phyloP scores from a whole-genome alignment of 1,140 invertebrate genomes.

The Achatina immaculata region DNA sequence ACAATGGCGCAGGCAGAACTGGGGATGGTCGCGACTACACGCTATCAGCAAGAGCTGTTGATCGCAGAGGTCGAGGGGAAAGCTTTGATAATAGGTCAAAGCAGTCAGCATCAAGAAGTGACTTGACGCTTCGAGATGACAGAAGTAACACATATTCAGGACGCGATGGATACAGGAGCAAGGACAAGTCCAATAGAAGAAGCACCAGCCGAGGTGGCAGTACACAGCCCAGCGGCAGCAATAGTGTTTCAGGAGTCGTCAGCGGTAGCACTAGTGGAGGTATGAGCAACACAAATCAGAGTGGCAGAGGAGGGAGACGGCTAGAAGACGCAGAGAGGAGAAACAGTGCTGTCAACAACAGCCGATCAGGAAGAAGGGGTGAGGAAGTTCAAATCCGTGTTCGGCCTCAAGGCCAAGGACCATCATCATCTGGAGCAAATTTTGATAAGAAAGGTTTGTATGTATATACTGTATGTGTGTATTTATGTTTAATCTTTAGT shows the following conservation, averaged over 20 bases:
- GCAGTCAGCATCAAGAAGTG: conserved; percentile 10
- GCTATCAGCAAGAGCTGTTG: conserved; percentile 8
- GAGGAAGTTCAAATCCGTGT: background rate
- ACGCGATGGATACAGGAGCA: conserved; percentile 19
- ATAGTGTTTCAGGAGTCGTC: background rate
- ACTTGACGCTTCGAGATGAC: background rate
- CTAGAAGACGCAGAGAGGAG: background rate
- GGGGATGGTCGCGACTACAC: conserved; percentile 21
- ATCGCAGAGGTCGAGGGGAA: conserved; percentile 25
- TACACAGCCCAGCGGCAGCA: background rate
- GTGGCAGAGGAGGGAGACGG: background rate
- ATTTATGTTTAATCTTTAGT: no score
- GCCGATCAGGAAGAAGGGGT: conserved; percentile 8
- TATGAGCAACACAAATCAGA: background rate
- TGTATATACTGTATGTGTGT: no score
- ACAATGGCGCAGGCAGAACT: conserved; percentile 19
- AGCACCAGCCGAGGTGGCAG: conserved; percentile 15
- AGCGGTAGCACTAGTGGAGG: background rate
- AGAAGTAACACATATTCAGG: conserved; percentile 21
- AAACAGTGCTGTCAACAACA: background rate
- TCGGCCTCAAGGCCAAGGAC: background rate
- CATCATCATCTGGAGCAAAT: background rate
- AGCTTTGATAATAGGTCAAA: conserved; percentile 17
- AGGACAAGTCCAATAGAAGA: conserved; percentile 4
- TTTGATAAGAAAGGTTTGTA: conserved; percentile 21